phyloP scores from a whole-genome alignment of 2,888 invertebrate species.

The Argyresthia goedartella region DNA sequence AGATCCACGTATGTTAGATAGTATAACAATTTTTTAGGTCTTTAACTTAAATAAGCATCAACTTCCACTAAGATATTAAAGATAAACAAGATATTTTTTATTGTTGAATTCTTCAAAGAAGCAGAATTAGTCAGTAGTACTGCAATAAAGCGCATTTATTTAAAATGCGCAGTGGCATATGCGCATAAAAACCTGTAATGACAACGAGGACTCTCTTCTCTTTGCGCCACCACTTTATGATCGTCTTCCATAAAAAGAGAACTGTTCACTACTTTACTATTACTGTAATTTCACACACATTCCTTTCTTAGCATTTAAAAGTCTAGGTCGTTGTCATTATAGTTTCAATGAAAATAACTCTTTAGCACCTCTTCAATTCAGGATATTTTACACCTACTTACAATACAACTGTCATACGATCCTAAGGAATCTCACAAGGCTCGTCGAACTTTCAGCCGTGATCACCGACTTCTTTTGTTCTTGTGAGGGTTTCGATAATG shows the following conservation, averaged over 20 bases:
- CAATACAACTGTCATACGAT: too few relatives aligned
- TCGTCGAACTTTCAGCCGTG: too few relatives aligned
- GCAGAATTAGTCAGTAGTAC: neutral
- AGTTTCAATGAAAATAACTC: too few relatives aligned
- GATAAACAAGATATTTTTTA: too few relatives aligned
- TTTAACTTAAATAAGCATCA: too few relatives aligned
- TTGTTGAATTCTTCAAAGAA: neutral
- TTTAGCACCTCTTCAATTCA: too few relatives aligned
- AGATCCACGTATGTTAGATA: neutral
- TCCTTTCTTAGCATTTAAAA: conserved; percentile 2
- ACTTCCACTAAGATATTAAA: too few relatives aligned
- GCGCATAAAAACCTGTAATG: conserved; percentile 46
- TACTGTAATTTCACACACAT: neutral
- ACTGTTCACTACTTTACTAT: neutral
- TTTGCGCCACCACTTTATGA: conserved; percentile 38
- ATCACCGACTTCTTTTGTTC: neutral
- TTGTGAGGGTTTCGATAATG: neutral
- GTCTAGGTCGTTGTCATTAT: neutral
- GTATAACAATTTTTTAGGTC: too few relatives aligned
- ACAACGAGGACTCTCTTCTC: conserved; percentile 51
- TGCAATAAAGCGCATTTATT: conserved; percentile 17
- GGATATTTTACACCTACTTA: too few relatives aligned
- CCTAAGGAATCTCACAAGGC: too few relatives aligned
- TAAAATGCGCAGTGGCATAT: too few relatives aligned
- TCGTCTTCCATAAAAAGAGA: conserved; percentile 7